Base-by-base conservation (phyloP, 2,113 vertebrate genomes). In the Campylomormyrus tamandua region DNA sequence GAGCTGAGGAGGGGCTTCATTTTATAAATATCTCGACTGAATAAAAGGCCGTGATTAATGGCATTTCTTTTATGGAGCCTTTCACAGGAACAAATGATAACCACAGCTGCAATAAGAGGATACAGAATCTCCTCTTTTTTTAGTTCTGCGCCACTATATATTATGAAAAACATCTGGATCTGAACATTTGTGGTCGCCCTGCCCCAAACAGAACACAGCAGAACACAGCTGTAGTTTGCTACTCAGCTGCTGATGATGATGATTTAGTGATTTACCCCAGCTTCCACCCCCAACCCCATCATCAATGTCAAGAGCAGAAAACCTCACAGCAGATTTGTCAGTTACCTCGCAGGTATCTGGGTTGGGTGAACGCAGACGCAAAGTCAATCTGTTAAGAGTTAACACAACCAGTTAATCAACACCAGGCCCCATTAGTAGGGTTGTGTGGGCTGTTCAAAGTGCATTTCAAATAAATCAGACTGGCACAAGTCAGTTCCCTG, bases 321-420 rank as follows among this genome's bases (percentile, higher is more conserved):
- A 3, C 45, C 19, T 21, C 45, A n/a, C 5, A 84, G 45, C 83
- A 84, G 45, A 46, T 21, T 48, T 17, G 42, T 48, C 8, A 48
- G 46, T 84, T 46, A 84, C 15, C 7, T 10, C 3, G 11, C 83
- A 83, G 80, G 42, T 83, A 46, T 83, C 80, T 45, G 19, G 83
- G 39, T 48, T 84, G 83, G 42, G 45, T 84, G 83, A 84, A 45
- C 19, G 24, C 45, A 24, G 45, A 84, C 42, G 1, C 80, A 48
- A 42, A 84, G 39, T 10, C 80, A 84, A 7, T 84, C 17, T 24
- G 83, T 84, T 45, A 21, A n/a, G 45, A 46, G 42, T n/a, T 8
- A 48, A 84, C 74, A 42, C 74, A 48, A 84, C 83, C 83, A 84
- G 83, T 84, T n/a, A 48, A 84, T 84, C 83, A 84, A 84, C 45